Evolutionary conservation across 1,140 invertebrate genomes (phyloP).

Genomic region (Meloidogyne floridensis): DNA sequence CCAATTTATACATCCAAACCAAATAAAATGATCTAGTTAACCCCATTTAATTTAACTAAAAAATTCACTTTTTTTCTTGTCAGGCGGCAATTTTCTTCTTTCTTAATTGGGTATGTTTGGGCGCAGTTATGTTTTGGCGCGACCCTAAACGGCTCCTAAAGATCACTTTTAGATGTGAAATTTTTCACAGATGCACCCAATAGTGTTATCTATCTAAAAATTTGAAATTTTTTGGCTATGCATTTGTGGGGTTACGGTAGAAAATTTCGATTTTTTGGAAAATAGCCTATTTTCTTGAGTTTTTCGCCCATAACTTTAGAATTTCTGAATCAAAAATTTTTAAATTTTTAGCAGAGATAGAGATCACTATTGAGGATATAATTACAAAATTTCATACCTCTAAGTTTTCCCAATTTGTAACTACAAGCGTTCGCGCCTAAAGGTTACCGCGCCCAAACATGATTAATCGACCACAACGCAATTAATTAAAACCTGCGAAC

Average conservation of each 20-base stretch:
- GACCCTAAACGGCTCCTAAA: neutral
- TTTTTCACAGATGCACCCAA: neutral
- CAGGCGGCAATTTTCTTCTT: neutral
- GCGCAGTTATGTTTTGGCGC: neutral
- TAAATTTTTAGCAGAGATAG: neutral
- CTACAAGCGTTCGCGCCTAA: neutral
- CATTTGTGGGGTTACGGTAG: neutral
- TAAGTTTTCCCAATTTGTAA: neutral
- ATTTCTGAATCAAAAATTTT: neutral
- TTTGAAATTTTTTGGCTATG: neutral
- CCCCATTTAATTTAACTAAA: neutral
- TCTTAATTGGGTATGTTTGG: neutral
- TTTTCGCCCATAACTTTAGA: neutral
- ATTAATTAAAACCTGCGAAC: neutral
- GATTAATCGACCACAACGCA: neutral
- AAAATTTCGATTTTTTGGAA: neutral
- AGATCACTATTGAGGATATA: neutral
- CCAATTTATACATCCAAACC: neutral
- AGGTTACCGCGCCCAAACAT: neutral
- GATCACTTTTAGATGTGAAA: neutral
- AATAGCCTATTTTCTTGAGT: neutral
- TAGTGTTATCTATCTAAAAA: neutral
- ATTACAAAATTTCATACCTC: neutral
- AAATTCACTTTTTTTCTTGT: neutral
- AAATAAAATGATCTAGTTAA: neutral